Conservation (phyloP, 2,797 vertebrate genomes). For the Mus spretus region DNA sequence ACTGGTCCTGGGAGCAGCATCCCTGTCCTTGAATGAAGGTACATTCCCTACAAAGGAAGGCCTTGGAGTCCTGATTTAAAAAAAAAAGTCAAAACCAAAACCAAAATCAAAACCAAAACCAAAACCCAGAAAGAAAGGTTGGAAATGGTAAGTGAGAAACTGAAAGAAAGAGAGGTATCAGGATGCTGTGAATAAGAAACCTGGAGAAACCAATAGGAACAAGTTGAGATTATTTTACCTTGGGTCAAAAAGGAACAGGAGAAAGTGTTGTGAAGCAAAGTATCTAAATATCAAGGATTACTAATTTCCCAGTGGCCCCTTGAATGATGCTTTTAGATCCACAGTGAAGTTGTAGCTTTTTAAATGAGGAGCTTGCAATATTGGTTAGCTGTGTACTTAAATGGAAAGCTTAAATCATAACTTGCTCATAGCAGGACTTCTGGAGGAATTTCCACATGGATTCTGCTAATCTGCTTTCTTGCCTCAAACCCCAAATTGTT, state of each 20-base stretch:
- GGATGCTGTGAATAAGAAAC: background rate
- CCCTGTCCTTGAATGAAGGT: slow-evolving; percentile 35
- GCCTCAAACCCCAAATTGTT: slow-evolving; percentile 24
- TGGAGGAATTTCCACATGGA: background rate
- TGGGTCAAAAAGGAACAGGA: slow-evolving; percentile 28
- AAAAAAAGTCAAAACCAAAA: too few species aligned
- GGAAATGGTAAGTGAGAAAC: background rate
- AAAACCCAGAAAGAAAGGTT: too few species aligned
- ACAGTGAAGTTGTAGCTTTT: background rate
- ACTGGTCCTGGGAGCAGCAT: background rate
- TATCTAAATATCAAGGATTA: slow-evolving; percentile 36
- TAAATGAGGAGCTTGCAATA: slow-evolving; percentile 15
- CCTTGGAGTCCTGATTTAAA: slow-evolving; percentile 4
- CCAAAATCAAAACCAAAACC: too few species aligned
- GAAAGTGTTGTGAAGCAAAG: slow-evolving; percentile 42
- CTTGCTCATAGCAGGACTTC: slow-evolving; percentile 24
- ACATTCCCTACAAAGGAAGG: background rate
- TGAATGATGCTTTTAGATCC: slow-evolving; percentile 29
- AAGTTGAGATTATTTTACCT: slow-evolving; percentile 68
- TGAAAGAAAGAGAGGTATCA: background rate
- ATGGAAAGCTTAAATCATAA: slow-evolving; percentile 12
- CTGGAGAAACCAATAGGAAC: slow-evolving; percentile 29
- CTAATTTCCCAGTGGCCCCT: background rate
- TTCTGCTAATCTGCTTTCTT: slow-evolving; percentile 21
- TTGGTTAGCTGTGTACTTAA: background rate